Conservation (phyloP, 1,140 invertebrate genomes). For the Drosophila lowei region DNA sequence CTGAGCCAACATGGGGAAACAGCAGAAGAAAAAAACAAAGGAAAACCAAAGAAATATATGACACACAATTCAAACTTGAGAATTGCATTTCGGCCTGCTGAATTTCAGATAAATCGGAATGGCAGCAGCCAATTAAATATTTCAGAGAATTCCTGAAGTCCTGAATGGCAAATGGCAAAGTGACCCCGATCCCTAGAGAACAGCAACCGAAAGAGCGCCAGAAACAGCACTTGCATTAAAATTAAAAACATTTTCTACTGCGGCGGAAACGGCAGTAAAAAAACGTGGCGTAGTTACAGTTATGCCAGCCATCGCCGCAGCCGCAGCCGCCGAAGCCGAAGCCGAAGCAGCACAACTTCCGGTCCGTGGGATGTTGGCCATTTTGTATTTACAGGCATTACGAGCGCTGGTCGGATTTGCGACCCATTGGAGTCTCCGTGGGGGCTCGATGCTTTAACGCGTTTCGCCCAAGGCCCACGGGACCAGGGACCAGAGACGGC, state of each 20-base stretch:
- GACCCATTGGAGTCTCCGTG: slow-evolving; percentile 39
- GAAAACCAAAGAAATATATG: slow-evolving; percentile 50
- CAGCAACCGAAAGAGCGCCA: slow-evolving; percentile 8
- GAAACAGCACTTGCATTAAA: slow-evolving; percentile 63
- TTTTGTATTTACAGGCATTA: slow-evolving; percentile 70
- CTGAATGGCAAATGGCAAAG: not conserved
- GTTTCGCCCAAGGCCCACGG: slow-evolving; percentile 30
- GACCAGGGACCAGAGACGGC: slow-evolving; percentile 12
- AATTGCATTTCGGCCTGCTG: slow-evolving; percentile 71
- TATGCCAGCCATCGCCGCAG: slow-evolving; percentile 19
- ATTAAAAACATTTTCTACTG: slow-evolving; percentile 75
- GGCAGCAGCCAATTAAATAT: not conserved
- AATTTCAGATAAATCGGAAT: slow-evolving; percentile 59
- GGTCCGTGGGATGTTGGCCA: slow-evolving; percentile 62
- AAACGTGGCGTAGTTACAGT: slow-evolving; percentile 42
- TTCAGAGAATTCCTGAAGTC: slow-evolving; percentile 7
- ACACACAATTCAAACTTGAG: slow-evolving; percentile 73
- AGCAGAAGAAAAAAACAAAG: not conserved
- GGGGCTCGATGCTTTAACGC: slow-evolving; percentile 52
- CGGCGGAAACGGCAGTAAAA: slow-evolving; percentile 69
- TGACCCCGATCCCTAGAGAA: slow-evolving; percentile 4
- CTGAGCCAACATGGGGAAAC: slow-evolving; percentile 48
- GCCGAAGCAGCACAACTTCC: slow-evolving; percentile 63
- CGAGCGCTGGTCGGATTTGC: slow-evolving; percentile 50
- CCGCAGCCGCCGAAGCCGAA: slow-evolving; percentile 26